Base-by-base conservation (phyloP, 1,140 invertebrate genomes). In the Dendrolimus kikuchii region DNA sequence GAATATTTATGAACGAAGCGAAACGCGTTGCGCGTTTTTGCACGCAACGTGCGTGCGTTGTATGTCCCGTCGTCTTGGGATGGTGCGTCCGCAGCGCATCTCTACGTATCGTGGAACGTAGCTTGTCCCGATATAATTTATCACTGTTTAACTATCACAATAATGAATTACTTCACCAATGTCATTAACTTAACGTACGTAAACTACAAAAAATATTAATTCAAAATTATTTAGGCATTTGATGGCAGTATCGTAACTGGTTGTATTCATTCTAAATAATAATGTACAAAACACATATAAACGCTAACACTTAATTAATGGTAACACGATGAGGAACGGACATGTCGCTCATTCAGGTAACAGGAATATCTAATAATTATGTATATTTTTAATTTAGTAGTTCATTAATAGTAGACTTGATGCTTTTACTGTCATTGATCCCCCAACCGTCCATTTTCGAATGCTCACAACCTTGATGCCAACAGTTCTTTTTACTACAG, bases 231-330 rank as follows among this genome's bases (percentile, higher is more conserved):
- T 83, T 84, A 86, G 81, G 81, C 83, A 86, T 86, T 78, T 82
- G 68, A 86, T 85, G 83, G 83, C 83, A 86, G 83, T 86, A 75
- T 83, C 62, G 71, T 84, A 83, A 85, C 81, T 80, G 83, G 78
- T 83, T 83, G 77, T 80, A 72, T 75, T 71, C 71, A 54, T 76
- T 79, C 73, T 81, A 81, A 51, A 81, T 74, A 71, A 70, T 68
- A 82, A 82, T 83, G 65, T 83, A 83, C 71, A 83, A 77, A 83
- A 81, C 69, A 71, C 57, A 70, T 79, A 71, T 54, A 79, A 70
- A 53, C 54, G 55, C 74, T 81, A 85, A 78, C 53, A 74, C 81
- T 85, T 83, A 86, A 77, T 71, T 86, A 86, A 81, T 86, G 83
- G 83, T 86, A 86, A 86, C 83, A 76, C 70, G 68, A 75, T 72